Evolutionary conservation across 2,888 invertebrate species (phyloP), one percentile per base, ranked within the genome.

Genomic region (Acanthosepion esculentum): DNA sequence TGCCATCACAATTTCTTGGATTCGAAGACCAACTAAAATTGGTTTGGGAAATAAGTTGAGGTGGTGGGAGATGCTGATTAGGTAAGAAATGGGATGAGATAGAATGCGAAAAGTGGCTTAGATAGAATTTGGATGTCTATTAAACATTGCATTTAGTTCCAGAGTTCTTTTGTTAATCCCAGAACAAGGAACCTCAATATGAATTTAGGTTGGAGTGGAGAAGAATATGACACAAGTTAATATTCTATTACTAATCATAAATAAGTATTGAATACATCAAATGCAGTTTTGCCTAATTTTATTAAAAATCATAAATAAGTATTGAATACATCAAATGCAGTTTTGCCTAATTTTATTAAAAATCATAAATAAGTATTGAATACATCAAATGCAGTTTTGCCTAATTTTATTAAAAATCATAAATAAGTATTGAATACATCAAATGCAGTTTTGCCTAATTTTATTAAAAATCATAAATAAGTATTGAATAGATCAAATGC

Each of bases 11-110:
- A 78, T 78, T 78, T 78, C 78, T 78, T 78, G 78, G 78, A 78
- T 78, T 78, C 20, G 78, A 78, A 78, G n/a, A 78, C 78, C n/a
- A 78, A 78, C 78, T 78, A 78, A 78, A 78, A 78, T 78, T 78
- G n/a, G 78, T 78, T 78, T 78, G n/a, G 78, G 78, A 33, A 78
- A 78, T 78, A 78, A 78, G 78, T 78, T 18, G n/a, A 78, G 78
- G 78, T 15, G n/a, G 78, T 10, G n/a, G 78, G n/a, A n/a, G 78
- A 78, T n/a, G n/a, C n/a, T 78, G 78, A 78, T 78, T 78, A 78
- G n/a, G 78, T 78, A 78, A 78, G 78, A 33, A n/a, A n/a, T 78
- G 78, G 78, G n/a, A 78, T 78, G 78, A 78, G n/a, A 78, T 78
- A 78, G 78, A 33, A n/a, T 78, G 78, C 33, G 78, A 78, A 59